Conservation (phyloP, 1,140 invertebrate species). For the Laupala kohalensis region DNA sequence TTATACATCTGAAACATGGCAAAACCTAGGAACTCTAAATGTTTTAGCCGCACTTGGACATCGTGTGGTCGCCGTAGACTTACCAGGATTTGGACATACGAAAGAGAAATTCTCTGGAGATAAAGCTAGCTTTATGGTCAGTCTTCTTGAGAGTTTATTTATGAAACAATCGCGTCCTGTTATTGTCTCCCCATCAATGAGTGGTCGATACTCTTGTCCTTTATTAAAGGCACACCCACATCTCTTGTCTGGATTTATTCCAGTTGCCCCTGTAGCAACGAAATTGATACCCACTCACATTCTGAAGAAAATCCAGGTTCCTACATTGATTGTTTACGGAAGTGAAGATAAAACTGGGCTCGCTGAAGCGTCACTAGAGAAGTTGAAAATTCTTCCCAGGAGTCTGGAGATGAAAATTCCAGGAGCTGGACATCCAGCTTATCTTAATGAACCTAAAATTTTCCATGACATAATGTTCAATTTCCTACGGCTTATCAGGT, state of each 20-base stretch:
- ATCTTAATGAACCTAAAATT: slow-evolving; percentile 29
- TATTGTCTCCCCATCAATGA: slow-evolving; percentile 34
- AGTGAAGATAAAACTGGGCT: slow-evolving; percentile 25
- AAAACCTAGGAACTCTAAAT: slow-evolving; percentile 26
- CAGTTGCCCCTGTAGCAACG: slow-evolving; percentile 31
- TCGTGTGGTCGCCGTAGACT: slow-evolving; percentile 28
- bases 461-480: slow-evolving; percentile 32
- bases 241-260: slow-evolving; percentile 25
- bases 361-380: slow-evolving; percentile 22
- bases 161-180: slow-evolving; percentile 22
- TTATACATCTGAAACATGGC: slow-evolving; percentile 31
- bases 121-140: slow-evolving; percentile 22
- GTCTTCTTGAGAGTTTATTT: slow-evolving; percentile 20
- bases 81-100: slow-evolving; percentile 28
- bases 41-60: slow-evolving; percentile 28
- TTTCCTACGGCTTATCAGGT: slow-evolving; percentile 23
- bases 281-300: slow-evolving; percentile 15
- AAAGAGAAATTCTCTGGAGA: slow-evolving; percentile 10
- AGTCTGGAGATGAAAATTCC: slow-evolving; percentile 25
- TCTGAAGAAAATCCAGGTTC: slow-evolving; percentile 28
- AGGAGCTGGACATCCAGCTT: slow-evolving; percentile 29
- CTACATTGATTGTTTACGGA: slow-evolving; percentile 33
- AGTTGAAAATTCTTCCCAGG: slow-evolving; percentile 27
- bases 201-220: slow-evolving; percentile 30
- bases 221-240: slow-evolving; percentile 24